phyloP scores from a whole-genome alignment of 1,140 invertebrate species.

The Drosophila rhopaloa region DNA sequence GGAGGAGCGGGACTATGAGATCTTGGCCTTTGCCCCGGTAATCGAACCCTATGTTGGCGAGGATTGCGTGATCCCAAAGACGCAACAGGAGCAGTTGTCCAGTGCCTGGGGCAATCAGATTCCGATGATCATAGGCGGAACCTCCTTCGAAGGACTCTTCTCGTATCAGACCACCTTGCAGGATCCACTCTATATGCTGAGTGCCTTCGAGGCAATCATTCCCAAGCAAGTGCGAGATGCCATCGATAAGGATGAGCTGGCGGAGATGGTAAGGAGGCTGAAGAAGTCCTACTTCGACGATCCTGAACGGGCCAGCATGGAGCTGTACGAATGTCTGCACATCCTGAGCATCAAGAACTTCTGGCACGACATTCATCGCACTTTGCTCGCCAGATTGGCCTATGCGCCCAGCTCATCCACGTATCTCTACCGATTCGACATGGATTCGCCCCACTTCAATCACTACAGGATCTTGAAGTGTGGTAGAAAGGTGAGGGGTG shows the following conservation, averaged over 20 bases:
- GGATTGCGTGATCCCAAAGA: constrained; percentile 72
- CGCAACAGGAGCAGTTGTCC: constrained; percentile 74
- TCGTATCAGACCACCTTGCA: constrained; percentile 48
- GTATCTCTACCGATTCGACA: constrained; percentile 85
- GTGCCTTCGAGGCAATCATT: constrained; percentile 52
- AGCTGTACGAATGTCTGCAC: constrained; percentile 51
- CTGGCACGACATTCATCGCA: constrained; percentile 82
- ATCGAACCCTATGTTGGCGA: constrained; percentile 76
- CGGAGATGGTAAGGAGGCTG: constrained; percentile 47
- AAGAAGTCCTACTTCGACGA: constrained; percentile 66
- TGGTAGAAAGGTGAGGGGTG: constrained; percentile 64
- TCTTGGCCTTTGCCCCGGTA: constrained; percentile 77
- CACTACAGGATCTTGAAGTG: constrained; percentile 69
- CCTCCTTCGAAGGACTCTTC: constrained; percentile 82
- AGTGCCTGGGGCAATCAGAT: constrained; percentile 82
- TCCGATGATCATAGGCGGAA: constrained; percentile 84
- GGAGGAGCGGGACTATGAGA: constrained; percentile 56
- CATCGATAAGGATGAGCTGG: constrained; percentile 48
- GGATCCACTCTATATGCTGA: constrained; percentile 54
- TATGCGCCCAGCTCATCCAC: constrained; percentile 75
- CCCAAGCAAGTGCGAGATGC: constrained; percentile 39
- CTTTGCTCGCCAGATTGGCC: constrained; percentile 59
- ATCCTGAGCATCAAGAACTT: constrained; percentile 78
- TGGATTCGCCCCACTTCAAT: constrained; percentile 78
- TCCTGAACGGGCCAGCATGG: constrained; percentile 35